Conservation (phyloP, 2,888 invertebrate genomes). For the Platycheirus albimanus region DNA sequence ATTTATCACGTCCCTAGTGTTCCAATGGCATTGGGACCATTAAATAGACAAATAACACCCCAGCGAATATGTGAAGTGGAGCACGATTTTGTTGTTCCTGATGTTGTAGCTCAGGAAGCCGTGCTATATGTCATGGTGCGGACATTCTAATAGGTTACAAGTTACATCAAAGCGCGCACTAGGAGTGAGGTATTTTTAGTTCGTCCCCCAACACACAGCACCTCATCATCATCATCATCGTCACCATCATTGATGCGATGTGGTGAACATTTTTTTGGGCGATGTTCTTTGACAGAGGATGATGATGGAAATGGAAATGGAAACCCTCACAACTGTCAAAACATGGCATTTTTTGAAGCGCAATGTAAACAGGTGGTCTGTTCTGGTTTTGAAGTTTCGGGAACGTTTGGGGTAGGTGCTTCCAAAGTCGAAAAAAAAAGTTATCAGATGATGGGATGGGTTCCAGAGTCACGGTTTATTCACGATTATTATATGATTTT, state of each 20-base stretch:
- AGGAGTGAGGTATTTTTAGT: constrained; percentile 62
- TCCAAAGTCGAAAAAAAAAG: not conserved
- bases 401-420: too few species aligned
- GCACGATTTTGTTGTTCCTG: constrained; percentile 39
- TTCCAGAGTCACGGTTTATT: constrained; percentile 54
- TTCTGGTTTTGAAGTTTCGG: not conserved
- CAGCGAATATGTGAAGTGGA: constrained; percentile 56
- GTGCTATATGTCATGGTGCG: constrained; percentile 39
- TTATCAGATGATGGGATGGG: constrained; percentile 36
- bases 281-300: not conserved
- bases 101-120: not conserved
- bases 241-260: not conserved
- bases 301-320: constrained; percentile 47
- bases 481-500: constrained; percentile 56
- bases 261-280: constrained; percentile 16
- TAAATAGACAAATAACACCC: constrained; percentile 67
- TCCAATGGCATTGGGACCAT: constrained; percentile 64
- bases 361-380: constrained; percentile 60
- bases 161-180: constrained; percentile 46
- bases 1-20: constrained; percentile 66
- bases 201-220: not conserved
- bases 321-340: constrained; percentile 32
- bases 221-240: not conserved
- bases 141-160: constrained; percentile 63
- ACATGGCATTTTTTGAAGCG: constrained; percentile 45